Evolutionary conservation across 2,113 vertebrate species (phyloP), one percentile per base, ranked within the genome.

Genomic region (Seriola rivoliana): DNA sequence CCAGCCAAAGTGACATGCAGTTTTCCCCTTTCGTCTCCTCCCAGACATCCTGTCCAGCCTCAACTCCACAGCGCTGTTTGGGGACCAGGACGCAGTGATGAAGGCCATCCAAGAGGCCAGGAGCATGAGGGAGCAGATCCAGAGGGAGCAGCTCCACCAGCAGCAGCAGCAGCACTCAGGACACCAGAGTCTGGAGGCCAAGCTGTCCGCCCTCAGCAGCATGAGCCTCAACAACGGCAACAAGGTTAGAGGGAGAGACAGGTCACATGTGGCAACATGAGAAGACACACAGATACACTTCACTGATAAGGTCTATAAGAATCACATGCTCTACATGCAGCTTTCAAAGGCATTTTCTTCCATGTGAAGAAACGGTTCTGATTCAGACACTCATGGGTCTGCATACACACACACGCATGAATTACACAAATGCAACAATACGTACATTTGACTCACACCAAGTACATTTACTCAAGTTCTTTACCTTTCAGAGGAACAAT

Each of bases 11-110:
- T 60, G 19, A 80, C 54, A 29, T 52, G 34, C 19, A 29, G 14
- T 50, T 38, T n/a, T 46, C n/a, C 36, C 32, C 50, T 1, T 40
- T 38, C 38, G 6, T 38, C 6, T 38, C 38, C 14, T 29, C 29
- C 2, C 88, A 99, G 98, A 99, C 95, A 99, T 99, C 93, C 95
- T 99, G 92, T 99, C 98, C 92, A 99, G 97, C 95, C 97, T 99
- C 91, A 99, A 99, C 95, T 98, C 98, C 86, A 97, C 98, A 21
- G 97, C 97, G 58, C 94, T 99, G 38, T 99, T 99, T 80, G 98
- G 97, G 93, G 98, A 99, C 95, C 98, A 99, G 97, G 98, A 99
- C 21, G 97, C 98, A 12, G 98, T 99, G 89, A 98, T 99, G 97
- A 99, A 99, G 95, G 98, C 98, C 91, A 99, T 99, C 92, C 98